Evolutionary conservation across 2,113 vertebrate species (phyloP).

Genomic region (Cyphomyrus discorhynchus): DNA sequence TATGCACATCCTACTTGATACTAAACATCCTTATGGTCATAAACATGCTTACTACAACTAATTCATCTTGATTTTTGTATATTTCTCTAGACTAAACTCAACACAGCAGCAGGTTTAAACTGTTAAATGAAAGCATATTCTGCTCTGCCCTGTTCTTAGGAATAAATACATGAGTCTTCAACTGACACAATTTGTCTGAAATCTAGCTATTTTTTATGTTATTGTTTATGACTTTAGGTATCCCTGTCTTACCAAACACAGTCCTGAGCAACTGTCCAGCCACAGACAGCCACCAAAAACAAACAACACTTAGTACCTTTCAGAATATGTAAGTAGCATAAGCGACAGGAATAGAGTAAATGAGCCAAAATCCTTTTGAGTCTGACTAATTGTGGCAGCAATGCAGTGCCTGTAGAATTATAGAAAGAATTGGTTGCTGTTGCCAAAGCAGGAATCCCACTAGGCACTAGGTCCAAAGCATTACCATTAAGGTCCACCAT

Average conservation of each 20-base stretch:
- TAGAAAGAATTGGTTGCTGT: neutral
- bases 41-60: neutral
- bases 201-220: neutral
- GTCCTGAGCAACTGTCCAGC: neutral
- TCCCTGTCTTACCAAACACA: neutral
- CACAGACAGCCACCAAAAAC: neutral
- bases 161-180: neutral
- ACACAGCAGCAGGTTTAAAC: neutral
- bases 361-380: neutral
- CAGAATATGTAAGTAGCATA: neutral
- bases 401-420: neutral
- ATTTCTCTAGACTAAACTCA: neutral
- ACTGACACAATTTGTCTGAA: neutral
- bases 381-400: neutral
- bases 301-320: neutral
- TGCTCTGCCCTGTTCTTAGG: neutral
- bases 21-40: neutral
- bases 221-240: neutral
- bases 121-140: neutral
- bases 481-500: neutral
- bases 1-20: neutral
- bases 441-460: neutral
- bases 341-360: neutral
- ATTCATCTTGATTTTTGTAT: neutral
- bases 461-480: neutral